These are phyloP conservation scores for Troides oblongomaculatus DNA, from an alignment of 2,888 invertebrate species.

Conservation along the genomic window DNA sequence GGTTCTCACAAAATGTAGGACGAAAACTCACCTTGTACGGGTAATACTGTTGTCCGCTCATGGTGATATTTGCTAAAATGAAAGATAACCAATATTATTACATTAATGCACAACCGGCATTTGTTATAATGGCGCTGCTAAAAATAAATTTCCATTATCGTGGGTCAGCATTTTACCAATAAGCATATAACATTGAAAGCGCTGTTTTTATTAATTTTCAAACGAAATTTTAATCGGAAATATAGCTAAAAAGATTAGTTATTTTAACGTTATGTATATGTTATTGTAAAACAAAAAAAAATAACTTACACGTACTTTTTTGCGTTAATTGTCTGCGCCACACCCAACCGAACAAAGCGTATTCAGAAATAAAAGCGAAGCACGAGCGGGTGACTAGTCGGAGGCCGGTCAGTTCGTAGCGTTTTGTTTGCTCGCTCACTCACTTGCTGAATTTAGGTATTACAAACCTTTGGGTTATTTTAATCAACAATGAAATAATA, in stretches of 20 bases:
- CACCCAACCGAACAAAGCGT: slow-evolving; percentile 62
- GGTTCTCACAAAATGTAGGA: slow-evolving; percentile 43
- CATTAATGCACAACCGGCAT: slow-evolving; percentile 1
- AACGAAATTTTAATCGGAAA: background rate
- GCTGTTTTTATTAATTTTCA: background rate
- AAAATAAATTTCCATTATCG: slow-evolving; percentile 58
- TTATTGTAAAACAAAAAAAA: slow-evolving; percentile 6
- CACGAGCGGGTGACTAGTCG: slow-evolving; percentile 39
- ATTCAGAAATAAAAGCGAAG: slow-evolving; percentile 66
- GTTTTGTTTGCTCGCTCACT: slow-evolving; percentile 70
- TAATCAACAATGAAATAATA: too few relatives aligned
- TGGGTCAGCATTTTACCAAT: slow-evolving; percentile 55
- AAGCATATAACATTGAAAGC: slow-evolving; percentile 42
- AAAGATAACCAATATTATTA: slow-evolving; percentile 45
- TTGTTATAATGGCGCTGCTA: slow-evolving; percentile 47
- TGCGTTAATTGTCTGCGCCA: slow-evolving; percentile 49
- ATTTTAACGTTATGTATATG: background rate
- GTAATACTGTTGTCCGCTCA: slow-evolving; percentile 91
- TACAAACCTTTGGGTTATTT: slow-evolving; percentile 48
- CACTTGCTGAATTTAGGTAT: slow-evolving; percentile 41
- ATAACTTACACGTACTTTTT: slow-evolving; percentile 52
- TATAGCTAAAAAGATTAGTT: slow-evolving; percentile 14
- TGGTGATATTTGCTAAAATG: slow-evolving; percentile 73
- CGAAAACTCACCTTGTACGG: slow-evolving; percentile 88
- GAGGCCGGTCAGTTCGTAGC: slow-evolving; percentile 57